Evolutionary conservation across 2,113 vertebrate species (phyloP), one percentile per base, ranked within the genome.

Genomic region (Zapornia atra): DNA sequence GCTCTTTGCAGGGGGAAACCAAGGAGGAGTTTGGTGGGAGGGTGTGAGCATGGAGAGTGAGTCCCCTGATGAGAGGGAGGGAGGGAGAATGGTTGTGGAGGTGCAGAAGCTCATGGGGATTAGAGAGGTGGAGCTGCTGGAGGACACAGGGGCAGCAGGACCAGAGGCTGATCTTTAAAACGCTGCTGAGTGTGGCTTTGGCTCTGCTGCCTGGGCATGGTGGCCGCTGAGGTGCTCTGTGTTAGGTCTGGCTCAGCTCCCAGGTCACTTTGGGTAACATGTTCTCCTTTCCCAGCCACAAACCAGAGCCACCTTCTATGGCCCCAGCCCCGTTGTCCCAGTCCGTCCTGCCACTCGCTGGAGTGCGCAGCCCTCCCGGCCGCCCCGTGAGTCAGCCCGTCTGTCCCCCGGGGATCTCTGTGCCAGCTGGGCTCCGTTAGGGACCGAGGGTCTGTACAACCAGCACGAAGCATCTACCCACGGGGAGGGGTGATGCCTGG

Each of bases 311-410:
- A 76, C 98, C 7, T 99, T 97, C 98, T 99, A 98, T 24, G 98
- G 97, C 88, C 98, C 98, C 89, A 98, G 96, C 88, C 95, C 98
- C 3, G 95, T 98, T 72, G 97, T 98, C 79, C 97, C 98, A 14
- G 89, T 98, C 28, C 98, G 98, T 31, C 97, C 98, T 42, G 92
- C 98, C 25, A 98, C 98, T 82, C 98, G 99, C 63, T 99, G 99
- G 99, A 95, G 98, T 11, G 90, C 97, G 15, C 99, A 98, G 77
- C 98, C 98, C 11, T 97, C 98, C 17, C 98, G 99, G 94, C 97
- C 97, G 33, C 98, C 98, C 16, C 88, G 99, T 99, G 97, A 98
- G 97, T 96, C 71, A 48, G 17, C 40, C 76, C 31, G 8, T 2
- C 26, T 15, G 15, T 48, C 57, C 56, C n/a, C 1, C 1, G 9